Evolutionary conservation across 1,140 invertebrate species (phyloP), one percentile per base, ranked within the genome.

Genomic region (Drosophila hydei): DNA sequence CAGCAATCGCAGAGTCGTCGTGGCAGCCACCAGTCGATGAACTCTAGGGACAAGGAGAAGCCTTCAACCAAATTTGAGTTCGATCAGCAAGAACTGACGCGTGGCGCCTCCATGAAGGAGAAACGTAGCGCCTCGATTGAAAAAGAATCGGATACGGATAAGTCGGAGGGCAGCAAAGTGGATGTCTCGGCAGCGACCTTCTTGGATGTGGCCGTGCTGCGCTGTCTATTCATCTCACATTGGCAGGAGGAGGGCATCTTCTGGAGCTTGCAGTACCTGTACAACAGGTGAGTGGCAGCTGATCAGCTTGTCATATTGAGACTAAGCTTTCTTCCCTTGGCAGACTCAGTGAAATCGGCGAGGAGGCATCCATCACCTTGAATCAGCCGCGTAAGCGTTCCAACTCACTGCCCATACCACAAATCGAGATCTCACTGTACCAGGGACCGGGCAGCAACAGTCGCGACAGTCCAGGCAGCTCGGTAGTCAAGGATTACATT

Each of bases 181-280:
- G 95, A 98, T 92, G 93, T 96, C 2, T 94, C 95, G n/a, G 94
- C 97, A 19, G 98, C 99, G 0, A 99, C 97, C 33, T 99, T 98
- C 90, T 91, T 99, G 21, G 99, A 99, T 92, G 97, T 99, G 9
- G 97, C 98, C 11, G 97, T 99, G 4, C 91, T 99, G 19, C 94
- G 98, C 54, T 99, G 98, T 92, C 93, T 99, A n/a, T 99, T 99
- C 92, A 96, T 98, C 64, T 94, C 96, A 0, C 97, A 99, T 88
- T 99, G 99, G 99, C 95, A 97, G 81, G 98, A 99, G 92, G 98
- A 99, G 92, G 99, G 99, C 1, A 95, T 99, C 23, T 97, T 96
- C 92, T 99, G 99, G 99, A 97, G 97, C 23, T 92, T 99, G n/a
- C 96, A 98, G 91, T 99, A 96, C 92, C 92, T 98, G 43, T 96